Evolutionary conservation across 2,888 invertebrate species (phyloP).

Genomic region (Melanchra persicariae): DNA sequence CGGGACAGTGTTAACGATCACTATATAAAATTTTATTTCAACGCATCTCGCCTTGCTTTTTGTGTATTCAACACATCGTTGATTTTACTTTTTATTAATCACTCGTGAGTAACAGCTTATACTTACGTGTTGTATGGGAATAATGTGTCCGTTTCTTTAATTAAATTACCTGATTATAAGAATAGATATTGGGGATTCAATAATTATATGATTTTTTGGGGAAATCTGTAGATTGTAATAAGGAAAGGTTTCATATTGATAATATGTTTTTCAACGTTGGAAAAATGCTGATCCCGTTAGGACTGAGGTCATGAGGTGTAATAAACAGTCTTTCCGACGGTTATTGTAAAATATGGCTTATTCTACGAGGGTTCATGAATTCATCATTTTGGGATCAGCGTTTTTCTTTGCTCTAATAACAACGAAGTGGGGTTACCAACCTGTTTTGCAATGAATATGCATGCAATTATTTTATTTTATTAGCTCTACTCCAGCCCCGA

Average conservation of each 20-base stretch:
- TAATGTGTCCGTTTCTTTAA: constrained; percentile 49
- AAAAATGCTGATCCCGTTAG: neutral
- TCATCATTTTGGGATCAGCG: neutral
- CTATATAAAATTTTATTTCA: constrained; percentile 90
- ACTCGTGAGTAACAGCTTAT: constrained; percentile 70
- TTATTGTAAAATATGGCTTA: neutral
- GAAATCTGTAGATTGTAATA: constrained; percentile 5
- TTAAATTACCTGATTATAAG: constrained; percentile 55
- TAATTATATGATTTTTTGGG: constrained; percentile 15
- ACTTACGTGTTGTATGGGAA: constrained; percentile 57
- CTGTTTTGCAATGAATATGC: neutral
- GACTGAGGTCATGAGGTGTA: neutral
- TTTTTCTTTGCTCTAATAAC: neutral
- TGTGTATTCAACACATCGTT: constrained; percentile 87
- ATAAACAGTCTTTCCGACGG: too few relatives aligned
- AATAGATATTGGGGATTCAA: constrained; percentile 45
- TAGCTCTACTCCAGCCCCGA: too few relatives aligned
- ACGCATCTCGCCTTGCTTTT: constrained; percentile 82
- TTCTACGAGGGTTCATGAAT: neutral
- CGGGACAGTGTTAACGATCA: constrained; percentile 88
- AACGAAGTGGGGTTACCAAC: neutral
- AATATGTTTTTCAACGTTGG: too few relatives aligned
- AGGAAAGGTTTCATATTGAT: neutral
- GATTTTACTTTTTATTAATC: constrained; percentile 87
- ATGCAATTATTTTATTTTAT: too few relatives aligned